Percentiles rank a stretch among this genome's conserved stretches.
Evolutionary conservation across 2,797 vertebrate species (phyloP).

Genomic region (Hyperoplus immaculatus): DNA sequence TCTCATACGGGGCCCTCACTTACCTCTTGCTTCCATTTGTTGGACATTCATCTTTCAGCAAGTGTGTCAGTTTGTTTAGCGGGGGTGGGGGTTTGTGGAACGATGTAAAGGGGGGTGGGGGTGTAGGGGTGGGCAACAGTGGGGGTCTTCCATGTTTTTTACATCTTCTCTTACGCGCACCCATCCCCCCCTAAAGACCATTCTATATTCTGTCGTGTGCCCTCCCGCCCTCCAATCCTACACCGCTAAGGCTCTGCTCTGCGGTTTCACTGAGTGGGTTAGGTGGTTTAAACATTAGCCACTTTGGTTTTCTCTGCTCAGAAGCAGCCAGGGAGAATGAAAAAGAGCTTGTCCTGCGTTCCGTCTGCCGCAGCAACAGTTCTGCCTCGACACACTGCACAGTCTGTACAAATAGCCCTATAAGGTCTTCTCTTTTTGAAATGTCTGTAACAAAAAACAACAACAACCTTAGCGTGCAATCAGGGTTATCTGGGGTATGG

Average conservation of each 20-base stretch:
- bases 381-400: not conserved
- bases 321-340: constrained; percentile 19
- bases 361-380: constrained; percentile 21
- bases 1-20: constrained; percentile 73
- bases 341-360: constrained; percentile 12
- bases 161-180: constrained; percentile 48
- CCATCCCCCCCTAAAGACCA: constrained; percentile 52
- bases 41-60: constrained; percentile 82
- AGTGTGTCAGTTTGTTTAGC: constrained; percentile 82
- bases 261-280: constrained; percentile 32
- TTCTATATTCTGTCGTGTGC: constrained; percentile 25
- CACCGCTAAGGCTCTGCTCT: constrained; percentile 25
- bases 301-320: constrained; percentile 25
- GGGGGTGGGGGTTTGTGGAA: constrained; percentile 53
- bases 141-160: constrained; percentile 62
- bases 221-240: not conserved
- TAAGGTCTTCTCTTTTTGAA: not conserved
- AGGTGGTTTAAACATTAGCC: constrained; percentile 67
- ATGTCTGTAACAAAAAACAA: not conserved
- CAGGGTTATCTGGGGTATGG: not conserved
- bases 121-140: constrained; percentile 15
- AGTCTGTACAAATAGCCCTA: not conserved
- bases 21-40: constrained; percentile 82
- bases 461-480: not conserved
- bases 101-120: constrained; percentile 32